A percentile compares a stretch with the other conserved stretches of the same genome.
These are phyloP conservation scores for Acronicta psi DNA, from an alignment of 2,888 invertebrate species.

Conservation along the genomic window DNA sequence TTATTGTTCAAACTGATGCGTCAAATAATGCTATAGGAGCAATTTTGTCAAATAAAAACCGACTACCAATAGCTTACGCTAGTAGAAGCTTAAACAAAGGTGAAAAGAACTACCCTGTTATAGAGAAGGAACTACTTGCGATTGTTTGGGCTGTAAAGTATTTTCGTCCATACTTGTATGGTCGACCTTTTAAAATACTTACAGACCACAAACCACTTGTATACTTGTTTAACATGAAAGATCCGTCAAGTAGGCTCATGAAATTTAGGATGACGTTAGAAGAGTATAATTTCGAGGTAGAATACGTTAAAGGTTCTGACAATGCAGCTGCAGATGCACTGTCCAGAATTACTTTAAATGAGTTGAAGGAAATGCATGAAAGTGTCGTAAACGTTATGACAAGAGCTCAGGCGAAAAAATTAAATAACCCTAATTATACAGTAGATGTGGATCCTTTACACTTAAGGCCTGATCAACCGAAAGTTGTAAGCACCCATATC, in stretches of 20 bases:
- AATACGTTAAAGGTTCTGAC: slow-evolving; percentile 8
- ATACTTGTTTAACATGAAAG: slow-evolving; percentile 11
- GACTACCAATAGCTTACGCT: slow-evolving; percentile 4
- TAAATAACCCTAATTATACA: not conserved
- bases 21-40: slow-evolving; percentile 7
- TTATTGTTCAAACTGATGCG: slow-evolving; percentile 5
- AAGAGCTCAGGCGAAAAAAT: not conserved
- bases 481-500: slow-evolving; percentile 2
- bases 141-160: not conserved
- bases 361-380: slow-evolving; percentile 1
- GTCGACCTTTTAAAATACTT: not conserved
- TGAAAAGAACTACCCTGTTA: slow-evolving; percentile 4
- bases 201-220: slow-evolving; percentile 12
- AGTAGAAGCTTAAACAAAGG: slow-evolving; percentile 12
- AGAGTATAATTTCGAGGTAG: slow-evolving; percentile 12
- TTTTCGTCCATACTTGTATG: slow-evolving; percentile 12
- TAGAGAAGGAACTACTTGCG: slow-evolving; percentile 11
- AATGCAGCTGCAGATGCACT: slow-evolving; percentile 13
- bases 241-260: slow-evolving; percentile 14
- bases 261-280: slow-evolving; percentile 11
- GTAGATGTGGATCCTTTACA: not conserved
- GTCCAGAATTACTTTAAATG: slow-evolving; percentile 3
- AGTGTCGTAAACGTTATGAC: not conserved
- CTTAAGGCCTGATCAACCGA: not conserved
- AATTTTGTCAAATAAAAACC: slow-evolving; percentile 3